Evolutionary conservation across 2,797 vertebrate species (phyloP), one percentile per base, ranked within the genome.

Genomic region (Sarcoramphus papa): DNA sequence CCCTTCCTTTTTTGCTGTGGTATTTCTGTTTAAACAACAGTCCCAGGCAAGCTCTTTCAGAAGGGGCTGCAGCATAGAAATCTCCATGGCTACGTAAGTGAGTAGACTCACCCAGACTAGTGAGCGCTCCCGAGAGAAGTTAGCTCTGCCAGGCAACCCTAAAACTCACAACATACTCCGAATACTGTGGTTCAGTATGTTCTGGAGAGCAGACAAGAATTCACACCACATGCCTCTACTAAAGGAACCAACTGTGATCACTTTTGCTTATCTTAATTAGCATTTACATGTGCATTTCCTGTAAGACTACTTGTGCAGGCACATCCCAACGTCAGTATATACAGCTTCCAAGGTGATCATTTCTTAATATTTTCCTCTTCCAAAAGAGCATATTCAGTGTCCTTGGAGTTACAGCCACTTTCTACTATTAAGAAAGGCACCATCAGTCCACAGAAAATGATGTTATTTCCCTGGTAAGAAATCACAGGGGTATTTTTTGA

Each of bases 241-340:
- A 53, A 84, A 54, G 27, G 13, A 77, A 8, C 22, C 60, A 63
- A 65, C 27, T 60, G 22, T 45, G 41, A 50, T 45, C 41, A 35
- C 12, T 79, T 74, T 30, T 40, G 13, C 25, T 80, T 64, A 48
- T 59, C 45, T 48, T 74, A 79, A 54, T 41, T 40, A 67, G 10
- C 19, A 19, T 45, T 56, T 30, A 17, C 16, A 37, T 2, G 15
- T 3, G 6, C 11, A 51, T 50, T 75, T 63, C 37, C 50, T 43
- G 1, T n/a, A 54, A 63, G 9, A 17, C n/a, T 60, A 6, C 15
- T 48, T 9, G 0, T 48, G 41, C 28, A 73, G 41, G 7, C 17
- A 37, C 1, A 3, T 43, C 37, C 16, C 22, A 25, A 8, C 3
- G 1, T 43, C 65, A 69, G 4, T 10, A 21, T 21, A 57, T 6